These are phyloP conservation scores for Capitulum mitella DNA, from an alignment of 2,888 invertebrate genomes.

Conservation along the genomic window DNA sequence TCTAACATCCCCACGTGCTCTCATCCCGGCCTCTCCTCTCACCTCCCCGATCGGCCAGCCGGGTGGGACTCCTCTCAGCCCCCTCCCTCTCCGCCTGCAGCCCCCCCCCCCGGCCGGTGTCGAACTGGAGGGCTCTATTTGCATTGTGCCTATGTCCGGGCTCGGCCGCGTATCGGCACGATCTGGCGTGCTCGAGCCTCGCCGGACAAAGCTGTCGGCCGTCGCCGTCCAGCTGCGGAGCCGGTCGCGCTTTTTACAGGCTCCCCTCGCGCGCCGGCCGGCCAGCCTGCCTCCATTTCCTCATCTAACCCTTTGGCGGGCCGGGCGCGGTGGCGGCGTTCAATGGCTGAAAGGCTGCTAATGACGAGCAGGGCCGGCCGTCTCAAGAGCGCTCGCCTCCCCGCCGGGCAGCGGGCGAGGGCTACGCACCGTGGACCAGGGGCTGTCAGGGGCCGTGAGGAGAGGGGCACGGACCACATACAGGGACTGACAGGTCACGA, in stretches of 20 bases:
- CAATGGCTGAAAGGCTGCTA: constrained; percentile 3
- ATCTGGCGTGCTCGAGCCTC: not conserved
- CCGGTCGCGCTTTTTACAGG: not conserved
- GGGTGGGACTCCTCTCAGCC: too few relatives aligned
- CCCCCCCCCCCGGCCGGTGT: too few relatives aligned
- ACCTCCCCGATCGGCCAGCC: too few relatives aligned
- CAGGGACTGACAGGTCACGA: too few relatives aligned
- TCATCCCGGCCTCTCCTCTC: too few relatives aligned
- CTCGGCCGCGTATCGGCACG: not conserved
- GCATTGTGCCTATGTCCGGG: not conserved
- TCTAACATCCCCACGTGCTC: too few relatives aligned
- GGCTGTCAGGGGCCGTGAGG: too few relatives aligned
- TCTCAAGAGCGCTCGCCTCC: not conserved
- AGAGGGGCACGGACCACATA: too few relatives aligned
- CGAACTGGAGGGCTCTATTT: not conserved
- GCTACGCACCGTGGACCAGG: too few relatives aligned
- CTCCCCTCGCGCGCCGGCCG: too few relatives aligned
- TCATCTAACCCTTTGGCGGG: not conserved
- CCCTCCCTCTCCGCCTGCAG: too few relatives aligned
- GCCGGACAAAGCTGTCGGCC: not conserved
- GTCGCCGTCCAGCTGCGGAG: not conserved
- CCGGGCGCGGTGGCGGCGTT: not conserved
- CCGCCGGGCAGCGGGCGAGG: too few relatives aligned
- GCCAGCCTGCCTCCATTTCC: not conserved
- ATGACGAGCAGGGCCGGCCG: not conserved